Evolutionary conservation across 2,113 vertebrate genomes (phyloP).

Genomic region (Loxodonta africana): DNA sequence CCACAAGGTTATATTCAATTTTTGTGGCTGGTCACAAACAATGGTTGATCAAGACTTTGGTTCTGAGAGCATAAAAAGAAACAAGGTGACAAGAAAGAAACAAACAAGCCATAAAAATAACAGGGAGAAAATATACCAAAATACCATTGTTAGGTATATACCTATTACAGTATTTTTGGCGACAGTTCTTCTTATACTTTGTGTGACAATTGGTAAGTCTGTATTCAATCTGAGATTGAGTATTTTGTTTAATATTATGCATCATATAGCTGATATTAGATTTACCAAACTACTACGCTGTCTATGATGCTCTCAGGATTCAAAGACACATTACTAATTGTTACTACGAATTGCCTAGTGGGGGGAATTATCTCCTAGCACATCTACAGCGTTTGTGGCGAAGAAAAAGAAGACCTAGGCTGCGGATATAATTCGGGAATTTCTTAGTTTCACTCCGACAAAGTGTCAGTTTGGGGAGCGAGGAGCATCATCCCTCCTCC

Average conservation of each 20-base stretch:
- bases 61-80: not conserved
- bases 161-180: not conserved
- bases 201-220: not conserved
- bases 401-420: not conserved
- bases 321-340: not conserved
- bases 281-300: not conserved
- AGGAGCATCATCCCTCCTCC: not conserved
- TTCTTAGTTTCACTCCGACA: not conserved
- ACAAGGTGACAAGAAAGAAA: not conserved
- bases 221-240: not conserved
- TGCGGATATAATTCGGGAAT: not conserved
- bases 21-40: not conserved
- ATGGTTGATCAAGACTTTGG: not conserved
- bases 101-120: not conserved
- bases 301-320: not conserved
- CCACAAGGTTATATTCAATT: not conserved
- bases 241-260: not conserved
- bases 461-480: not conserved
- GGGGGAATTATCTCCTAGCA: not conserved
- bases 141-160: not conserved
- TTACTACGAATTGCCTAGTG: not conserved
- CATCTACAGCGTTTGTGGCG: not conserved
- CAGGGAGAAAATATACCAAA: not conserved
- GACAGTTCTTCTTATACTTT: not conserved
- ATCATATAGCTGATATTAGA: not conserved